A percentile compares a stretch with the other conserved stretches of the same genome.
phyloP scores from a whole-genome alignment of 2,888 invertebrate genomes.

The Polylopha cassiicola region DNA sequence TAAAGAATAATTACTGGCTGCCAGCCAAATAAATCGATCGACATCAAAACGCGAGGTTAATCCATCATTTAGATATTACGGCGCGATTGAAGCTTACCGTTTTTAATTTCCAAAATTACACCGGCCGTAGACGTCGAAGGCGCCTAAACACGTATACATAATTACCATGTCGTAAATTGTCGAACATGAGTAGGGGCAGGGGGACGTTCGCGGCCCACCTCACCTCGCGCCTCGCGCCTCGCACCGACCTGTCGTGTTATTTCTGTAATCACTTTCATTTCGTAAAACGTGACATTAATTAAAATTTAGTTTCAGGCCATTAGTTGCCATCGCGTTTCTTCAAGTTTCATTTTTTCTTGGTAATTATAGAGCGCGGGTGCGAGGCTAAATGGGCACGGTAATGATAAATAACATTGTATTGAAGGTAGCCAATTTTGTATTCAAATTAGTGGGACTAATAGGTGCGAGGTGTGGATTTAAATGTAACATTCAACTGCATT shows the following conservation, averaged over 20 bases:
- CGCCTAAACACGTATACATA: constrained; percentile 67
- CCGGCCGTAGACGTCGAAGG: constrained; percentile 50
- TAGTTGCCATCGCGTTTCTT: constrained; percentile 75
- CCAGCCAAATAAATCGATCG: constrained; percentile 75
- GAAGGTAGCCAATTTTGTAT: constrained; percentile 71
- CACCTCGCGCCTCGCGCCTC: constrained; percentile 43
- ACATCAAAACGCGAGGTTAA: constrained; percentile 74
- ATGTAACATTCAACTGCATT: constrained; percentile 48
- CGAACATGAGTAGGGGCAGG: constrained; percentile 55
- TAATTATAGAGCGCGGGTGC: constrained; percentile 71
- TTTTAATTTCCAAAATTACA: constrained; percentile 77
- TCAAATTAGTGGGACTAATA: constrained; percentile 71
- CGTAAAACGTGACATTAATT: constrained; percentile 77
- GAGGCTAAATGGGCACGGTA: constrained; percentile 70
- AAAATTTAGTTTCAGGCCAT: constrained; percentile 78
- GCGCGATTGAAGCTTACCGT: constrained; percentile 71
- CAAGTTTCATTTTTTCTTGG: constrained; percentile 68
- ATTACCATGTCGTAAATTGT: constrained; percentile 72
- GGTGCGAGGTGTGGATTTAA: constrained; percentile 63
- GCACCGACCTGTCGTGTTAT: constrained; percentile 67
- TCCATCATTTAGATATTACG: constrained; percentile 76
- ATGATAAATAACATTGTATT: constrained; percentile 75
- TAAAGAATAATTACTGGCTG: constrained; percentile 76
- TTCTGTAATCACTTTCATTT: constrained; percentile 75
- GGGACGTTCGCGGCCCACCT: constrained; percentile 36